Evolutionary conservation across 2,888 invertebrate genomes (phyloP).

Genomic region (Cancer borealis): DNA sequence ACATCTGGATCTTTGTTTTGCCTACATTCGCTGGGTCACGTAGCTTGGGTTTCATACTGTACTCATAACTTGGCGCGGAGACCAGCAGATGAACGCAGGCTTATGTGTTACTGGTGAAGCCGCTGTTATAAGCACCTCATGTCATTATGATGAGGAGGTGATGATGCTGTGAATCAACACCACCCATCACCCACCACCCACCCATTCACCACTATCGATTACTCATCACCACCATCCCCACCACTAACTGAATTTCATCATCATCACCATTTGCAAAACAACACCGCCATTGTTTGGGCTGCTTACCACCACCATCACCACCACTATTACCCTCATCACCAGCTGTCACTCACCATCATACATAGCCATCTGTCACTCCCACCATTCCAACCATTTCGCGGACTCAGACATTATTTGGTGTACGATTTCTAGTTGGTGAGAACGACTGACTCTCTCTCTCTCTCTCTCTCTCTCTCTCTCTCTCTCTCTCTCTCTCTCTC

Average conservation of each 20-base stretch:
- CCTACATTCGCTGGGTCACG: too few species aligned
- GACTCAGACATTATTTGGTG: background rate
- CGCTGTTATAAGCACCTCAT: conserved; percentile 1
- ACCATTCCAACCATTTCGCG: background rate
- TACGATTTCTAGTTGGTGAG: background rate
- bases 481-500: conserved; percentile 9
- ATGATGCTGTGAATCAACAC: background rate
- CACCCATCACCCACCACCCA: background rate
- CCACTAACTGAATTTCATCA: background rate
- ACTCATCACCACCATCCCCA: background rate
- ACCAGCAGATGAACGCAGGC: background rate
- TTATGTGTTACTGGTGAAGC: background rate
- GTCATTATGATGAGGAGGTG: background rate
- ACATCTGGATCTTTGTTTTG: too few species aligned
- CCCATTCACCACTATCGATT: background rate
- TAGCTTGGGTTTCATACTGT: background rate
- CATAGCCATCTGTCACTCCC: background rate
- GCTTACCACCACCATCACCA: background rate
- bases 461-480: background rate
- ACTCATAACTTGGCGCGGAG: background rate
- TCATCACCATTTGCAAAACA: background rate
- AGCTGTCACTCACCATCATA: background rate
- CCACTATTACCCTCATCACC: background rate
- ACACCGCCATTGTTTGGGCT: background rate
- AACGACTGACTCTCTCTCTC: background rate